phyloP scores from a whole-genome alignment of 2,797 vertebrate species.

The Anolis apletophallus region DNA sequence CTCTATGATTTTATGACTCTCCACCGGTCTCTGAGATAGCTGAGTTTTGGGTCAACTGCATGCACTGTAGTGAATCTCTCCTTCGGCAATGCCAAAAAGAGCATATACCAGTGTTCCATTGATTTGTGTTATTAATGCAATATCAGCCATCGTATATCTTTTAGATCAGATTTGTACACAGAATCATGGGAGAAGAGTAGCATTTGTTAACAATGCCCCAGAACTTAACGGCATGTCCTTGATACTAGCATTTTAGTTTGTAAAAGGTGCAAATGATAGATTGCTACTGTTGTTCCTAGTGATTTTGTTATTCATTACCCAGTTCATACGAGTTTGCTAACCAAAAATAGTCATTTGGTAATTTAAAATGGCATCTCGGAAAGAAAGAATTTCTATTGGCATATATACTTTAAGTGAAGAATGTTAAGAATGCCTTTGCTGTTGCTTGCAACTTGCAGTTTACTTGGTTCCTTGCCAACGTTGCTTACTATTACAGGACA shows the following conservation, averaged over 20 bases:
- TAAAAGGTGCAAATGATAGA: conserved; percentile 12
- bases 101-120: not conserved
- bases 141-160: not conserved
- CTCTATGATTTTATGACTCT: too few species aligned
- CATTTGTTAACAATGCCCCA: not conserved
- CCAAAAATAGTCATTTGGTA: not conserved
- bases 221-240: not conserved
- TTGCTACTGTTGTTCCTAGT: conserved; percentile 13
- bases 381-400: conserved; percentile 28
- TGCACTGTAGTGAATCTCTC: too few species aligned
- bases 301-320: conserved; percentile 35
- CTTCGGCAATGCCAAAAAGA: too few species aligned
- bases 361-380: conserved; percentile 37
- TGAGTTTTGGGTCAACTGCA: too few species aligned
- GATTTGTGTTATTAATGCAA: not conserved
- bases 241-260: not conserved
- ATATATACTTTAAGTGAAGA: not conserved
- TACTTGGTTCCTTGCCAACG: conserved; percentile 34
- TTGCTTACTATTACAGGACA: conserved; percentile 28
- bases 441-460: conserved; percentile 9
- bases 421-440: conserved; percentile 26
- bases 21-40: too few species aligned
- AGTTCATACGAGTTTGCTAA: conserved; percentile 8
- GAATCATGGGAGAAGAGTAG: not conserved
- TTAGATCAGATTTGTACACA: not conserved